Percentiles rank a stretch among this genome's conserved stretches.
Evolutionary conservation across 2,797 vertebrate genomes (phyloP).

Genomic region (Cygnus olor): DNA sequence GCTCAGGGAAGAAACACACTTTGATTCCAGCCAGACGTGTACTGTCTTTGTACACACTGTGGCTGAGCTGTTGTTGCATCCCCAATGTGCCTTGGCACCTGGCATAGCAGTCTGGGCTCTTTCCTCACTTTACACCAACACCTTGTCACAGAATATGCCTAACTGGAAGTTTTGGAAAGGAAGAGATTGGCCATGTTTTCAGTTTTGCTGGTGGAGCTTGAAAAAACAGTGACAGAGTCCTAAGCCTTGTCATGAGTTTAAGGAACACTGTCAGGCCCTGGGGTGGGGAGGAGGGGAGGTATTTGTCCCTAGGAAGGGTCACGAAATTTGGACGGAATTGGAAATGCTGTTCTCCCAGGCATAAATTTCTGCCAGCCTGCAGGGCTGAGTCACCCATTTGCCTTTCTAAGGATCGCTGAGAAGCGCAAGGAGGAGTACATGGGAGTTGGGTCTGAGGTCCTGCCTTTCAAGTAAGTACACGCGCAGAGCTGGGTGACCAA

Average conservation of each 20-base stretch:
- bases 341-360: neutral
- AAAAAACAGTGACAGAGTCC: neutral
- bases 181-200: neutral
- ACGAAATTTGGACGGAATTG: neutral
- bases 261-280: neutral
- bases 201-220: neutral
- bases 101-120: neutral
- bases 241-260: neutral
- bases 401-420: neutral
- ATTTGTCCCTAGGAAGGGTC: neutral
- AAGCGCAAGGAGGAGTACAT: neutral
- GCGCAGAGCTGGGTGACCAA: no score
- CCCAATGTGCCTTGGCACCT: neutral
- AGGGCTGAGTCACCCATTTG: accelerated
- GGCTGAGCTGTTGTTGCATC: neutral
- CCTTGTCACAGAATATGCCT: neutral
- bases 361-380: neutral
- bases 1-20: neutral
- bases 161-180: neutral
- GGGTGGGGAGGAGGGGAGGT: neutral
- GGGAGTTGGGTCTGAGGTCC: neutral
- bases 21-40: conserved; percentile 5
- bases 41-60: neutral
- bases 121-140: neutral
- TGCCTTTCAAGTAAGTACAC: neutral